These are phyloP conservation scores for Ashinkailepas kermadecensis DNA, from an alignment of 2,888 invertebrate species.

Conservation along the genomic window DNA sequence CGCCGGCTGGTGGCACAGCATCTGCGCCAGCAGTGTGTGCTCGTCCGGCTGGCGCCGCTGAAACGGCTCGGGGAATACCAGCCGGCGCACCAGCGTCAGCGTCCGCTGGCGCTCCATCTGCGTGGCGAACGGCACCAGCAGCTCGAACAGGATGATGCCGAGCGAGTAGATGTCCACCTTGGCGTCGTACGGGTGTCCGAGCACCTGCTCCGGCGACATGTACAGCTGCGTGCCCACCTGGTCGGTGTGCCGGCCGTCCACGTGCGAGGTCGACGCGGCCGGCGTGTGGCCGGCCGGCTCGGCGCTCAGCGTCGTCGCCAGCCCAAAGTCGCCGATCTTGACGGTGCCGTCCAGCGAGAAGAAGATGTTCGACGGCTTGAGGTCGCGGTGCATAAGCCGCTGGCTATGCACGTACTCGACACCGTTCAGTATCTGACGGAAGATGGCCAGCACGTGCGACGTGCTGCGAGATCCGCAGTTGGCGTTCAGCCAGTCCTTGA, in stretches of 20 bases:
- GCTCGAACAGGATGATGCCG: constrained; percentile 87
- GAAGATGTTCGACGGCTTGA: constrained; percentile 91
- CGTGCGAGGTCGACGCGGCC: constrained; percentile 21
- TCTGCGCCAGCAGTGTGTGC: constrained; percentile 39
- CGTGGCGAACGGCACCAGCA: constrained; percentile 80
- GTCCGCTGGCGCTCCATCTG: constrained; percentile 77
- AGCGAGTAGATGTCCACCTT: constrained; percentile 94
- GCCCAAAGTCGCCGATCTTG: constrained; percentile 96
- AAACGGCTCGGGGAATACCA: constrained; percentile 63
- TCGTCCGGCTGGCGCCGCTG: constrained; percentile 36
- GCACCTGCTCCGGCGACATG: constrained; percentile 94
- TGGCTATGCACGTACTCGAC: constrained; percentile 91
- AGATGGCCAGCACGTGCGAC: constrained; percentile 56
- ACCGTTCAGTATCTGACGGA: constrained; percentile 85
- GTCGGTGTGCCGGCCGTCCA: constrained; percentile 45
- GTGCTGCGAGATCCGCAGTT: constrained; percentile 36
- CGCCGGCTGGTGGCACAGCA: constrained; percentile 66
- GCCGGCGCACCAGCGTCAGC: constrained; percentile 56
- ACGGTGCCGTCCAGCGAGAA: constrained; percentile 82
- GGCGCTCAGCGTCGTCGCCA: constrained; percentile 71
- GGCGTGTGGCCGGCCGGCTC: constrained; percentile 31
- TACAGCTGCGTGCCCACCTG: constrained; percentile 84
- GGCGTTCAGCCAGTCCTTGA: constrained; percentile 75
- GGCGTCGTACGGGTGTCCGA: constrained; percentile 64
- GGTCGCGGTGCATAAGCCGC: constrained; percentile 89